These are phyloP conservation scores for honey bee (Apis mellifera) DNA, from an alignment of 1,140 invertebrate species.

Conservation along the genomic window Amel_HAv3.1 CM009931.2:3061001-3061500, in stretches of 20 bases:
- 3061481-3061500: not conserved
- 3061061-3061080: not conserved
- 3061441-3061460: conserved; percentile 30
- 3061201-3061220: conserved; percentile 43
- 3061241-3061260: conserved; percentile 44
- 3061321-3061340: conserved; percentile 52
- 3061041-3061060: too few relatives aligned
- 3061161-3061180: conserved; percentile 40
- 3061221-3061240: conserved; percentile 54
- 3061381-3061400: conserved; percentile 45
- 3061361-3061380: conserved; percentile 64
- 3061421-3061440: conserved; percentile 47
- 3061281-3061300: conserved; percentile 65
- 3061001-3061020: too few relatives aligned
- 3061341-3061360: conserved; percentile 50
- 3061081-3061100: not conserved
- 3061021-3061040: not conserved
- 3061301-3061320: conserved; percentile 63
- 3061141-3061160: not conserved
- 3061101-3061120: not conserved
- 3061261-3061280: conserved; percentile 68
- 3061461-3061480: conserved; percentile 24
- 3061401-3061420: conserved; percentile 40
- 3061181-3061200: conserved; percentile 59
- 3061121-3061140: conserved; percentile 4